phyloP scores from a whole-genome alignment of 2,888 invertebrate genomes.

The Vanessa cardui region DNA sequence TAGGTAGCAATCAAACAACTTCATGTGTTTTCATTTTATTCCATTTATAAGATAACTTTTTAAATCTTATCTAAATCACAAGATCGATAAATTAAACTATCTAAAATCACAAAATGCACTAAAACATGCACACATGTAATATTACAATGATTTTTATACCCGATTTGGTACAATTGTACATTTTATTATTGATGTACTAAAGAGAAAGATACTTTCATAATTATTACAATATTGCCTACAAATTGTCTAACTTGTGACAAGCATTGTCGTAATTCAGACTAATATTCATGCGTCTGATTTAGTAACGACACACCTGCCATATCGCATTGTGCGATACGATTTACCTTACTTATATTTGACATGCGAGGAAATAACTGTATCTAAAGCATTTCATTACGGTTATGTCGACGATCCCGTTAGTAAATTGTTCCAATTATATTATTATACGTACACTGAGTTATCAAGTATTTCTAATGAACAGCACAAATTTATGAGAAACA shows the following conservation, averaged over 20 bases:
- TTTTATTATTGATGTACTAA: conserved; percentile 64
- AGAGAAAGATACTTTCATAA: conserved; percentile 56
- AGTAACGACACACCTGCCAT: conserved; percentile 39
- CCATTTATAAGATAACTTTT: conserved; percentile 60
- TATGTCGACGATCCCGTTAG: conserved; percentile 62
- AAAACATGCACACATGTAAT: conserved; percentile 82
- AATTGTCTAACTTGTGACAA: conserved; percentile 57
- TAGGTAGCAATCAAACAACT: conserved; percentile 11
- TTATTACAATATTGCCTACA: conserved; percentile 58
- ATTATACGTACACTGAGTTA: conserved; percentile 37
- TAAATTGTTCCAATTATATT: conserved; percentile 28
- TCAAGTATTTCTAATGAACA: conserved; percentile 37
- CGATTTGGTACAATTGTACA: conserved; percentile 73
- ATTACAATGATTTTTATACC: conserved; percentile 77
- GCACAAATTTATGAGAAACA: conserved; percentile 11
- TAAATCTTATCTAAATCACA: conserved; percentile 80
- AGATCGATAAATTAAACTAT: conserved; percentile 82
- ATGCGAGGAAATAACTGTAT: conserved; percentile 72
- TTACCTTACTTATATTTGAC: conserved; percentile 49
- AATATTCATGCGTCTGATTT: conserved; percentile 30
- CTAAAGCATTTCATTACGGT: conserved; percentile 56
- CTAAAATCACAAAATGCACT: conserved; percentile 84
- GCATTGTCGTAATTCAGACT: conserved; percentile 37
- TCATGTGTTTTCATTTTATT: conserved; percentile 54
- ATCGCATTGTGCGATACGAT: conserved; percentile 44